Percentiles rank a stretch among this genome's conserved stretches.
Conservation (phyloP, 1,140 invertebrate species). For the Aphis gossypii region DNA sequence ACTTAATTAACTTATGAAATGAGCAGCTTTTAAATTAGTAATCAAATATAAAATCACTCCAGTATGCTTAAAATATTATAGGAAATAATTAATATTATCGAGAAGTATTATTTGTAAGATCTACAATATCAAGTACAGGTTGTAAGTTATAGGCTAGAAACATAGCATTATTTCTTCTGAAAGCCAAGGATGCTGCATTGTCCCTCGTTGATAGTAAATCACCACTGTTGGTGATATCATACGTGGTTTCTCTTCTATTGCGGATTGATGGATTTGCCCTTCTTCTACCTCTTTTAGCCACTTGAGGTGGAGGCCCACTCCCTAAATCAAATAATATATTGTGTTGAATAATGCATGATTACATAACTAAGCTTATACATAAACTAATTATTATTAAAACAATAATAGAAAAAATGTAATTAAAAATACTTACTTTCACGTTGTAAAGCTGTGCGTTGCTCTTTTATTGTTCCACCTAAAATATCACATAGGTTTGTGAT, state of each 20-base stretch:
- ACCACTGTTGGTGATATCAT: not conserved
- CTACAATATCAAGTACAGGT: not conserved
- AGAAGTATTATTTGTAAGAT: not conserved
- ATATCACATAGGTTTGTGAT: slow-evolving; percentile 53
- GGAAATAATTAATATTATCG: not conserved
- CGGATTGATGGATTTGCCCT: not conserved
- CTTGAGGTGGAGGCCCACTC: not conserved
- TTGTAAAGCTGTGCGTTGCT: slow-evolving; percentile 49
- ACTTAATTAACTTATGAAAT: not conserved
- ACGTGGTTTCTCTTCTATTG: not conserved
- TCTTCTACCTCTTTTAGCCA: slow-evolving; percentile 14
- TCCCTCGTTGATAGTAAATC: not conserved
- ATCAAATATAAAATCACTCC: not conserved
- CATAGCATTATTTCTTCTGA: not conserved
- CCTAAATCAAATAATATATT: not conserved
- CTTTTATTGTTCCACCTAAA: slow-evolving; percentile 55
- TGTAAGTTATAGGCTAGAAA: not conserved
- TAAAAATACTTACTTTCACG: slow-evolving; percentile 21
- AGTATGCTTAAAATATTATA: not conserved
- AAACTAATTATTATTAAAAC: not conserved
- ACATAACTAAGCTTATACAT: not conserved
- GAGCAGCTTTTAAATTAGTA: not conserved
- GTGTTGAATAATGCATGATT: not conserved
- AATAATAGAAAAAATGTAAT: not conserved
- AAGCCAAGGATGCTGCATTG: not conserved